Percentiles rank a stretch among this genome's conserved stretches.
Evolutionary conservation across 2,888 invertebrate species (phyloP).

Genomic region (Therioaphis trifolii): DNA sequence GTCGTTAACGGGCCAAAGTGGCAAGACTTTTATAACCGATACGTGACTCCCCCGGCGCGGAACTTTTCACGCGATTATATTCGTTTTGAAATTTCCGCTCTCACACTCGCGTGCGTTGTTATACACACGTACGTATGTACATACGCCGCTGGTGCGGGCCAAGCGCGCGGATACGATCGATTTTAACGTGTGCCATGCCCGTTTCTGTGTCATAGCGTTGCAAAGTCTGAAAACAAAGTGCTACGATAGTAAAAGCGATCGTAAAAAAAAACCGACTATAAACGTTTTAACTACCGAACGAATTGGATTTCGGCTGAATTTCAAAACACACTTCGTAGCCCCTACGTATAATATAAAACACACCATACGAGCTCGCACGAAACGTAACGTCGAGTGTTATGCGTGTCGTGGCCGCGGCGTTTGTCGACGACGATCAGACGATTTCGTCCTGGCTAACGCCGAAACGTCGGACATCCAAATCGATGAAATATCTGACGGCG

Average conservation of each 20-base stretch:
- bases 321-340: neutral
- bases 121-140: neutral
- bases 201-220: neutral
- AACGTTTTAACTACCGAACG: neutral
- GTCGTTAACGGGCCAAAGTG: conserved; percentile 23
- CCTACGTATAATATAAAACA: no score
- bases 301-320: neutral
- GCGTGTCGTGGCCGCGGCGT: neutral
- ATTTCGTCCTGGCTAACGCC: no score
- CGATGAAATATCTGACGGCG: no score
- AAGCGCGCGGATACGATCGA: neutral
- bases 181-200: neutral
- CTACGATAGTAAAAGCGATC: neutral
- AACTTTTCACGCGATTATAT: conserved; percentile 31
- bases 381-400: neutral
- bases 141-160: neutral
- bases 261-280: neutral
- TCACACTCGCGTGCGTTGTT: neutral
- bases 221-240: neutral
- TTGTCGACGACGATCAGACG: no score
- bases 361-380: no score
- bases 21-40: conserved; percentile 38
- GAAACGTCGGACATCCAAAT: no score
- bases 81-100: neutral
- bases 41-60: conserved; percentile 21